phyloP scores from a whole-genome alignment of 2,113 vertebrate species.

The Noturus placidus region DNA sequence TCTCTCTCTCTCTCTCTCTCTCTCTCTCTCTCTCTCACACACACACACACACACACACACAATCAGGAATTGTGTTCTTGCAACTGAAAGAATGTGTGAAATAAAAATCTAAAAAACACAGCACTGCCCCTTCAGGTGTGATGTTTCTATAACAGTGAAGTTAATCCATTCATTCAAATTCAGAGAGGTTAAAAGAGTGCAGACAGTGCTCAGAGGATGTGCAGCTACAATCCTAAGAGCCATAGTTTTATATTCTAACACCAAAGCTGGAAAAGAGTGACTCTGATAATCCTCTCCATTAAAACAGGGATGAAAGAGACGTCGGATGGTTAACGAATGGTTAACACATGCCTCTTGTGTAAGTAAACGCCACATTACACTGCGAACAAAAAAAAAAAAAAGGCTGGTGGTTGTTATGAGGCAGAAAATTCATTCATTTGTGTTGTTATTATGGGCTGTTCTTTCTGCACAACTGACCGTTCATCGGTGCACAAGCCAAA shows the following conservation, averaged over 20 bases:
- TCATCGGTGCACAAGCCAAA: conserved; percentile 39
- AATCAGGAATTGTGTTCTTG: background rate
- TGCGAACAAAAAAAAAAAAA: background rate
- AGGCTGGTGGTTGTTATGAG: conserved; percentile 21
- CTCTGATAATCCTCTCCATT: conserved; percentile 3
- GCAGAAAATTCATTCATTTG: conserved; percentile 32
- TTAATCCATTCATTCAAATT: conserved; percentile 6
- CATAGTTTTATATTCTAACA: conserved; percentile 9
- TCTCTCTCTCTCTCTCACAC: too few species aligned
- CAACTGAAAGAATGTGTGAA: background rate
- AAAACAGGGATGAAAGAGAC: conserved; percentile 22
- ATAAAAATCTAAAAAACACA: background rate
- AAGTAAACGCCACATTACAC: conserved; percentile 35
- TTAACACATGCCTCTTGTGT: conserved; percentile 10
- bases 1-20: too few species aligned
- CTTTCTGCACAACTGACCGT: conserved; percentile 22
- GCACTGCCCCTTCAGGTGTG: background rate
- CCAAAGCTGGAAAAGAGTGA: background rate
- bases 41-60: background rate
- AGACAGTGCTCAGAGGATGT: background rate
- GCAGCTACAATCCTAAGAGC: background rate
- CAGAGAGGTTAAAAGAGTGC: background rate
- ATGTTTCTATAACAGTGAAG: background rate
- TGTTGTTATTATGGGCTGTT: background rate
- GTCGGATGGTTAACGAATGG: too few species aligned